Conservation (phyloP, 2,113 vertebrate genomes). For the Ailuropoda melanoleuca region DNA sequence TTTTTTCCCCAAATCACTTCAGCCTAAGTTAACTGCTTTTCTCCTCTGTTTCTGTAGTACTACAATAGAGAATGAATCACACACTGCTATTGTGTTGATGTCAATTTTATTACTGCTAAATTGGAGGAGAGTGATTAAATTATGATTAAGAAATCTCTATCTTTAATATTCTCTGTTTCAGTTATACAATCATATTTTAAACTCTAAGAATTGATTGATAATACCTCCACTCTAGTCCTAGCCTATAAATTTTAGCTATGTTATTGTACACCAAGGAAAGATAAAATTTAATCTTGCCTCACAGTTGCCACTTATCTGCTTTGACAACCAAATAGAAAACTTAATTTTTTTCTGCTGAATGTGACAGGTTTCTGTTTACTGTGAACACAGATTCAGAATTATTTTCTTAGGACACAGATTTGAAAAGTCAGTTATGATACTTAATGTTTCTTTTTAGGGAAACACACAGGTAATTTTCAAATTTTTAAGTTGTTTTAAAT, state of each 20-base stretch:
- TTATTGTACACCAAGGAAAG: conserved; percentile 17
- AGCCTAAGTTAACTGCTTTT: neutral
- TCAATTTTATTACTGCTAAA: conserved; percentile 10
- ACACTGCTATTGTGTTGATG: neutral
- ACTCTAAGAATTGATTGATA: neutral
- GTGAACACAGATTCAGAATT: neutral
- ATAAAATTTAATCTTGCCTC: conserved; percentile 49
- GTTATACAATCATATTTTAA: neutral
- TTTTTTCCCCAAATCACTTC: neutral
- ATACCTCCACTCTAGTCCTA: neutral
- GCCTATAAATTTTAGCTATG: neutral
- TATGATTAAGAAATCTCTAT: neutral
- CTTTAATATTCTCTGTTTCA: conserved; percentile 22
- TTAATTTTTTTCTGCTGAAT: conserved; percentile 6
- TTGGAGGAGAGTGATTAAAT: neutral
- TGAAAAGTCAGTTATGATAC: conserved; percentile 30
- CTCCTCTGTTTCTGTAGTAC: neutral
- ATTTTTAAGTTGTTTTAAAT: conserved; percentile 23
- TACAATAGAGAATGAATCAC: neutral
- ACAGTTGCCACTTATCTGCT: neutral
- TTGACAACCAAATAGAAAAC: conserved; percentile 16
- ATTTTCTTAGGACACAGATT: conserved; percentile 20
- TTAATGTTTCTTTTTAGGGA: neutral
- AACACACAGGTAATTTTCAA: neutral
- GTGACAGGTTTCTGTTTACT: conserved; percentile 10